Evolutionary conservation across 2,888 invertebrate genomes (phyloP), one percentile per base, ranked within the genome.

Genomic region (Temnothorax ravouxi): DNA sequence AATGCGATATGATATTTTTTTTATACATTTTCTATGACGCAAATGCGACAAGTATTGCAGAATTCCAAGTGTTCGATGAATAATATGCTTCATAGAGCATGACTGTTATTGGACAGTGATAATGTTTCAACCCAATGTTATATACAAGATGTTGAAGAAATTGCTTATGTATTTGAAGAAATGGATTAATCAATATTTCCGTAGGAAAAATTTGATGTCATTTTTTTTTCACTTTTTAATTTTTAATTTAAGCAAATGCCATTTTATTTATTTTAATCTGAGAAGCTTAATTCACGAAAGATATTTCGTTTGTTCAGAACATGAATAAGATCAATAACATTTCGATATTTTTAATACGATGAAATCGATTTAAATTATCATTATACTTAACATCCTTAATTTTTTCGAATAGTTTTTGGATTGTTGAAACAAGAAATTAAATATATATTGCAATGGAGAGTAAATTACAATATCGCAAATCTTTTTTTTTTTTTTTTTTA

Each of bases 1-100:
- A 79, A 79, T 11, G 4, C 13, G n/a, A 38, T 34, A 29, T 8
- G 74, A 21, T 29, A 15, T 69, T 52, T 64, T 64, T 77, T 56
- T 62, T 25, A 11, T 8, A 34, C 11, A 6, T 44, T 38, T 71
- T 2, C 71, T 21, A 4, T 79, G 77, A 79, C 56, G 79, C 21
- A 79, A 79, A 47, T 79, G 15, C 18, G 56, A 79, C 18, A 18
- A 11, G 21, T 71, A 34, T 79, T 69, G 21, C 71, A 56, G n/a
- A 56, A 44, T 56, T 77, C 47, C 21, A 18, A 59, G 69, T 11
- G 6, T 41, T 67, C 21, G 25, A n/a, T 54, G 13, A 66, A 54
- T 41, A 54, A 64, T 52, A 41, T 11, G 25, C 25, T 29, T 34
- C 38, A 4, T 34, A 47, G n/a, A 13, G 6, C 15, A 21, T 38